phyloP scores from a whole-genome alignment of 2,888 invertebrate species.

The Hyposoter didymator region DNA sequence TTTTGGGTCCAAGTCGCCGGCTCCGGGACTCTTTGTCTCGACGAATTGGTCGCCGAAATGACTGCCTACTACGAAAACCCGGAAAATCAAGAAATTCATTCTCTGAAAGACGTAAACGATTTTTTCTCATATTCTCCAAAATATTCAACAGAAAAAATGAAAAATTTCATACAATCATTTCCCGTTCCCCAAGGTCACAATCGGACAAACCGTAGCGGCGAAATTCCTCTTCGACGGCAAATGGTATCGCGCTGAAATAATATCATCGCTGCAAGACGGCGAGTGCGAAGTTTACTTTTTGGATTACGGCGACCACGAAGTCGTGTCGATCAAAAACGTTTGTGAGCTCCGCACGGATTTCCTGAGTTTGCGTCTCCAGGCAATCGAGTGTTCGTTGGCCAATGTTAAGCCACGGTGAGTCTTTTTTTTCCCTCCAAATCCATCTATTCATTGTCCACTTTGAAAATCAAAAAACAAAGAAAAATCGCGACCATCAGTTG shows the following conservation, averaged over 20 bases:
- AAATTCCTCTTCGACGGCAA: slow-evolving; percentile 92
- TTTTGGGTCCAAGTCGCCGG: slow-evolving; percentile 96
- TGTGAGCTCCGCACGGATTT: slow-evolving; percentile 91
- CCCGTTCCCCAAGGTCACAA: slow-evolving; percentile 84
- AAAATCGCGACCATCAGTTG: slow-evolving; percentile 64
- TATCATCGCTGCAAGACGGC: slow-evolving; percentile 87
- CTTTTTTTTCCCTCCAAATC: slow-evolving; percentile 21
- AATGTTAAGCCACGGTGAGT: slow-evolving; percentile 87
- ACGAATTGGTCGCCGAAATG: slow-evolving; percentile 93
- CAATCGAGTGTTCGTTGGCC: slow-evolving; percentile 94
- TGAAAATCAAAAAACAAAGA: neutral
- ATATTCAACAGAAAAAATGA: neutral
- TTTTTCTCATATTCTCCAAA: slow-evolving; percentile 2
- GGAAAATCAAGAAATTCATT: slow-evolving; percentile 88
- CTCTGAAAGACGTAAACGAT: slow-evolving; percentile 79
- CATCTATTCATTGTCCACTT: neutral
- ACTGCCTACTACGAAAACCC: slow-evolving; percentile 90
- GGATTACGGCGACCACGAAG: slow-evolving; percentile 94
- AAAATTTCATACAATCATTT: neutral
- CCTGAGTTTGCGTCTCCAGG: slow-evolving; percentile 91
- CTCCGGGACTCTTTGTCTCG: slow-evolving; percentile 90
- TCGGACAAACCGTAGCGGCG: slow-evolving; percentile 94
- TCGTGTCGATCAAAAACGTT: slow-evolving; percentile 88
- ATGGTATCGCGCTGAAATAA: slow-evolving; percentile 92
- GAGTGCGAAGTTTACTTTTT: slow-evolving; percentile 91